phyloP scores from a whole-genome alignment of 2,797 vertebrate genomes.

The Anguilla marmorata region DNA sequence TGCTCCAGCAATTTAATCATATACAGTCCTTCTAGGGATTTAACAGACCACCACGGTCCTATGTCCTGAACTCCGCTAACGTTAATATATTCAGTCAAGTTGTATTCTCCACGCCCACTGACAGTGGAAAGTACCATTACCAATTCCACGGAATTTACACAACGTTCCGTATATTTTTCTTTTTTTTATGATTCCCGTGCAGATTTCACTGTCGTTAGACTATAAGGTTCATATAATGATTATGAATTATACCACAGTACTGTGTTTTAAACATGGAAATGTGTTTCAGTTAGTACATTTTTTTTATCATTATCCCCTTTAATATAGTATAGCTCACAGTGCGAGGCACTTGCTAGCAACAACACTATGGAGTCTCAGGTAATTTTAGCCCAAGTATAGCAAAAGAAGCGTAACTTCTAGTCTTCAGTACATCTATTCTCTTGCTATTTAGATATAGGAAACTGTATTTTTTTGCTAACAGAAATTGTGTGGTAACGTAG shows the following conservation, averaged over 20 bases:
- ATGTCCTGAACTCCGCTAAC: background rate
- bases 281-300: no score
- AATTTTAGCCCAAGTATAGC: background rate
- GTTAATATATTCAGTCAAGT: background rate
- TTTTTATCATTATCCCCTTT: background rate
- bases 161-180: background rate
- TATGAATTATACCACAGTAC: background rate
- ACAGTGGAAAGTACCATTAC: constrained; percentile 16
- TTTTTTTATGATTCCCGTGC: background rate
- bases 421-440: background rate
- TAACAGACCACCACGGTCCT: background rate
- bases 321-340: constrained; percentile 20
- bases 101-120: background rate
- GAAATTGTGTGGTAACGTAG: background rate
- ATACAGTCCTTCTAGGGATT: no score
- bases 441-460: background rate
- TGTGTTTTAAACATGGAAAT: background rate
- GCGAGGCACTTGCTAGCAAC: background rate
- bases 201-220: no score
- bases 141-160: background rate
- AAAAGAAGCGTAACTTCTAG: background rate
- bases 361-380: constrained; percentile 37
- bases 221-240: background rate
- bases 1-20: no score
- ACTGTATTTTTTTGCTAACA: background rate